Evolutionary conservation across 2,888 invertebrate species (phyloP).

Genomic region (Cremastobaeus sp.): DNA sequence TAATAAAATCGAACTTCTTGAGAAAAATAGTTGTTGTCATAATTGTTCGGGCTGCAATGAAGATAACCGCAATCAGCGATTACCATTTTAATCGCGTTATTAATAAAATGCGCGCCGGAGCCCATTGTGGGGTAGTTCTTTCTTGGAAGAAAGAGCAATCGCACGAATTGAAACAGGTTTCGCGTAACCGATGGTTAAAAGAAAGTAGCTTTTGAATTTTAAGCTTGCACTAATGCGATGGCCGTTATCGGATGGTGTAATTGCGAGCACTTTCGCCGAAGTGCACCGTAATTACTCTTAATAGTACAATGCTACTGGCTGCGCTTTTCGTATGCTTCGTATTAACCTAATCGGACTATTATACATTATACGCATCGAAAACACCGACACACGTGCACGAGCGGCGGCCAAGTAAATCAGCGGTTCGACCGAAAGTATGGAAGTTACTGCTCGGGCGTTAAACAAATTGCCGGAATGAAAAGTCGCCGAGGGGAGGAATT

Average conservation of each 20-base stretch:
- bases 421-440: neutral
- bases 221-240: conserved; percentile 34
- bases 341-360: conserved; percentile 49
- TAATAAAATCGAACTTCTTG: too few species aligned
- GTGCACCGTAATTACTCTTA: conserved; percentile 57
- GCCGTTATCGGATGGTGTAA: conserved; percentile 55
- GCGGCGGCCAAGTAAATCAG: neutral
- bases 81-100: conserved; percentile 6
- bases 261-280: conserved; percentile 55
- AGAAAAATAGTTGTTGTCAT: too few species aligned
- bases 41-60: too few species aligned
- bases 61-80: neutral
- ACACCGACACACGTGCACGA: conserved; percentile 28
- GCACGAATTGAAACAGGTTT: conserved; percentile 32
- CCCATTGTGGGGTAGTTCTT: conserved; percentile 1
- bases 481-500: conserved; percentile 21
- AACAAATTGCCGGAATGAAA: conserved; percentile 33
- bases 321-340: conserved; percentile 39
- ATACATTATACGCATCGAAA: conserved; percentile 37
- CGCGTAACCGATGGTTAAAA: conserved; percentile 35
- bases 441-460: conserved; percentile 7
- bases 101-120: conserved; percentile 12
- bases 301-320: conserved; percentile 48
- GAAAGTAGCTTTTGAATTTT: conserved; percentile 35
- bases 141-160: conserved; percentile 16